phyloP scores from a whole-genome alignment of 2,797 vertebrate species.

The Alcedo atthis region DNA sequence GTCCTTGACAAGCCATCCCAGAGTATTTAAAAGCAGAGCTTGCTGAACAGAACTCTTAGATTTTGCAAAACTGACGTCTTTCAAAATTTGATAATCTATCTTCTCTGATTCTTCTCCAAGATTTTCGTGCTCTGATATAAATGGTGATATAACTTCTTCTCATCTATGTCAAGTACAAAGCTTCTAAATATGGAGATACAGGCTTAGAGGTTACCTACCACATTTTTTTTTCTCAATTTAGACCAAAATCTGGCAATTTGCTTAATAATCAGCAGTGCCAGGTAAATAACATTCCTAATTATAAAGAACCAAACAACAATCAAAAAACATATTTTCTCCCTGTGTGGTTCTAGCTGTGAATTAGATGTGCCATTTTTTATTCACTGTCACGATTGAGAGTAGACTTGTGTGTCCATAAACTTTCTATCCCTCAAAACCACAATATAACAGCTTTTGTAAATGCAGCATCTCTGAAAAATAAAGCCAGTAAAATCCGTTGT shows the following conservation, averaged over 20 bases:
- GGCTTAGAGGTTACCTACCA: not conserved
- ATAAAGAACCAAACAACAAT: not conserved
- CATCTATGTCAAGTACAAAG: not conserved
- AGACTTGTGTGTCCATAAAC: not conserved
- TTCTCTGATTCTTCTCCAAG: not conserved
- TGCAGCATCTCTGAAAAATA: not conserved
- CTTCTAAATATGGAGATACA: not conserved
- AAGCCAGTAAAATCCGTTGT: not conserved
- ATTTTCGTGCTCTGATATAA: slow-evolving; percentile 1
- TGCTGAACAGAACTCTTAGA: not conserved
- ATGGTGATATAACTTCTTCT: slow-evolving; percentile 7
- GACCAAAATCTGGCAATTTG: not conserved
- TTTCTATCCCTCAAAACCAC: not conserved
- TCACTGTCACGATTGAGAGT: not conserved
- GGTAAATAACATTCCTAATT: not conserved
- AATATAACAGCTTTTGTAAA: not conserved
- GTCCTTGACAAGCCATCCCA: not conserved
- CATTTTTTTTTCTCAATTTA: not conserved
- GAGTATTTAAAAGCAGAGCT: not conserved
- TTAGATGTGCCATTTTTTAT: not conserved
- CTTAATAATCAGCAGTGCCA: not conserved
- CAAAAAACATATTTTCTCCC: not conserved
- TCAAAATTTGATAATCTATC: slow-evolving; percentile 11
- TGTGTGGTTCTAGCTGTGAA: not conserved
- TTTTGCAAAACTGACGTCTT: slow-evolving; percentile 24